Evolutionary conservation across 2,113 vertebrate genomes (phyloP), one percentile per base, ranked within the genome.

Genomic region (Syrrhaptes paradoxus): DNA sequence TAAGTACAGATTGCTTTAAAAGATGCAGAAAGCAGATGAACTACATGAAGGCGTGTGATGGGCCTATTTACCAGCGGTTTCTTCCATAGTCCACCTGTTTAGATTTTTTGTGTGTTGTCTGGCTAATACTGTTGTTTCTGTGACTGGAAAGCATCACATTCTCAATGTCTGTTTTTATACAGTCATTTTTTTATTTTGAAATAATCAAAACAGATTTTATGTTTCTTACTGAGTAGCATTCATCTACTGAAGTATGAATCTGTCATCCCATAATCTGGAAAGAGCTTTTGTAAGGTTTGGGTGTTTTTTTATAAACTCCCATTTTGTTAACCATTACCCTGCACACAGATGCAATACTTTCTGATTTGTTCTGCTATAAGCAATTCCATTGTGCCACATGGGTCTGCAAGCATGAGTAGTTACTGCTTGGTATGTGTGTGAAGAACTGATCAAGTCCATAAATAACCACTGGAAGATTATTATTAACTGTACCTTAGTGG

Each of bases 311-410:
- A 38, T 72, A 57, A 90, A 78, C 16, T 77, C 38, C 11, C 10
- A 11, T 76, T 81, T 94, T 65, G 45, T 95, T 96, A 93, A 90
- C 95, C 61, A 57, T 96, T 96, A 85, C 85, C 88, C 85, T 72
- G 49, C 55, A 73, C 41, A 86, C 10, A 68, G 58, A 90, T 86
- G 38, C 49, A 87, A 54, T 32, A 34, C 55, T 93, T 91, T 66
- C 28, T 85, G 54, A 24, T 85, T 90, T 90, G 49, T 68, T 87
- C 82, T 87, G 34, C 75, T 80, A 1, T 16, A 48, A 73, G 81
- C 34, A 91, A 45, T 57, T 89, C 13, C 24, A 3, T 29, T 61
- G 49, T 72, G 70, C 62, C 66, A 46, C 22, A 32, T 38, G 73
- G 80, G 63, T 66, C 54, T 34, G 26, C 43, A 80, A 43, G 72